Percentiles rank a stretch among this genome's conserved stretches.
These are phyloP conservation scores for Hippocampus guttulatus DNA, from an alignment of 2,113 vertebrate genomes.

Conservation along the genomic window DNA sequence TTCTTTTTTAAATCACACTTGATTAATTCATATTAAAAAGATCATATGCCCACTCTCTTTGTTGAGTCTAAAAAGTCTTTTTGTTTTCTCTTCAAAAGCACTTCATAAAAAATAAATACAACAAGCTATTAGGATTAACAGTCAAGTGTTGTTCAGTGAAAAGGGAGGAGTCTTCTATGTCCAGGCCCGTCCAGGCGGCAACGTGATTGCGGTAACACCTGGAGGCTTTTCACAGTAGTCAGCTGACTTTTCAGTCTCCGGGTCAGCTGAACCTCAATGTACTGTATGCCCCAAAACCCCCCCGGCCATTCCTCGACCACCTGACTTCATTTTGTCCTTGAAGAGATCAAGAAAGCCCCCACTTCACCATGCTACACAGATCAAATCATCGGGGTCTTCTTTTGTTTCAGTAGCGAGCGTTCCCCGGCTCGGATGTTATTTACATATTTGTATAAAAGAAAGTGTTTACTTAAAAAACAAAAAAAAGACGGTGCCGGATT, in stretches of 20 bases:
- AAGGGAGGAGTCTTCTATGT: constrained; percentile 82
- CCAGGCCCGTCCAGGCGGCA: constrained; percentile 70
- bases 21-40: constrained; percentile 85
- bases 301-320: constrained; percentile 11
- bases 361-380: constrained; percentile 55
- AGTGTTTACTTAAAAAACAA: constrained; percentile 50
- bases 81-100: constrained; percentile 76
- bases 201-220: constrained; percentile 91
- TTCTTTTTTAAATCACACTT: constrained; percentile 71
- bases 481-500: constrained; percentile 65
- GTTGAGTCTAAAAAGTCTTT: constrained; percentile 78
- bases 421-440: constrained; percentile 68
- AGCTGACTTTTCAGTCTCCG: constrained; percentile 67
- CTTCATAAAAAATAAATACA: constrained; percentile 97
- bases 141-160: constrained; percentile 92
- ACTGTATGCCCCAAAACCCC: constrained; percentile 53
- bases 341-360: constrained; percentile 39
- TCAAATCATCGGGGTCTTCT: constrained; percentile 55
- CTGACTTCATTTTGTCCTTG: constrained; percentile 1
- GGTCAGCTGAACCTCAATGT: constrained; percentile 41
- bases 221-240: constrained; percentile 92
- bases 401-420: constrained; percentile 67
- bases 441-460: constrained; percentile 74
- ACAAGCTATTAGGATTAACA: constrained; percentile 94
- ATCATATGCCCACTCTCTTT: constrained; percentile 63